phyloP scores from a whole-genome alignment of 1,140 invertebrate species.

The Drosophila micromelanica region DNA sequence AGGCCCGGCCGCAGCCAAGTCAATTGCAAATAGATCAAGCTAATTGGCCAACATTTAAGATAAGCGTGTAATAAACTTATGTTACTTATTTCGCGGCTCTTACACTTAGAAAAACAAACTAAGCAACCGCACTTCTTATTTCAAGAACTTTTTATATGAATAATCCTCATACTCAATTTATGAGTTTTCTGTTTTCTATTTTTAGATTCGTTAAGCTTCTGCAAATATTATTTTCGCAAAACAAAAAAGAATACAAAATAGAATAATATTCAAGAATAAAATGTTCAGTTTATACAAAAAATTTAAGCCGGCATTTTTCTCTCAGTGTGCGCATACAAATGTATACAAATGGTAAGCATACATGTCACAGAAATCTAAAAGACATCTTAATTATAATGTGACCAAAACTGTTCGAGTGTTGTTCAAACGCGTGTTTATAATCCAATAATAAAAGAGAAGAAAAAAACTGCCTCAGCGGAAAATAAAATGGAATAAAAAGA shows the following conservation, averaged over 20 bases:
- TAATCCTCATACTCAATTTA: too few species aligned
- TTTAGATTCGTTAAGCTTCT: too few species aligned
- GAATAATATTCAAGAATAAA: too few species aligned
- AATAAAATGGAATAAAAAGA: slow-evolving; percentile 25
- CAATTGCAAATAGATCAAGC: slow-evolving; percentile 42
- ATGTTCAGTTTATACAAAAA: too few species aligned
- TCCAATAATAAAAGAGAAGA: slow-evolving; percentile 9
- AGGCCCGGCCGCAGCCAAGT: slow-evolving; percentile 34
- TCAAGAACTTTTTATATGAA: too few species aligned
- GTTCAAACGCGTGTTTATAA: slow-evolving; percentile 27
- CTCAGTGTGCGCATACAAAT: too few species aligned
- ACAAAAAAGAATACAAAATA: too few species aligned
- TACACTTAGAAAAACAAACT: background rate
- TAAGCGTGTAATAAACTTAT: slow-evolving; percentile 9
- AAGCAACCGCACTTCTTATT: too few species aligned
- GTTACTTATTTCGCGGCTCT: slow-evolving; percentile 24
- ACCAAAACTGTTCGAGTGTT: slow-evolving; percentile 39
- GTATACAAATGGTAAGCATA: background rate
- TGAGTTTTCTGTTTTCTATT: too few species aligned
- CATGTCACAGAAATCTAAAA: slow-evolving; percentile 17
- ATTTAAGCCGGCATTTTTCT: too few species aligned
- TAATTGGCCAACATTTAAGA: slow-evolving; percentile 43
- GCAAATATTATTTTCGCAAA: too few species aligned
- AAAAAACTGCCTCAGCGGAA: slow-evolving; percentile 25
- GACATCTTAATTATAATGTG: slow-evolving; percentile 44